Conservation (phyloP, 2,888 invertebrate genomes). For the Eremobia ochroleuca region DNA sequence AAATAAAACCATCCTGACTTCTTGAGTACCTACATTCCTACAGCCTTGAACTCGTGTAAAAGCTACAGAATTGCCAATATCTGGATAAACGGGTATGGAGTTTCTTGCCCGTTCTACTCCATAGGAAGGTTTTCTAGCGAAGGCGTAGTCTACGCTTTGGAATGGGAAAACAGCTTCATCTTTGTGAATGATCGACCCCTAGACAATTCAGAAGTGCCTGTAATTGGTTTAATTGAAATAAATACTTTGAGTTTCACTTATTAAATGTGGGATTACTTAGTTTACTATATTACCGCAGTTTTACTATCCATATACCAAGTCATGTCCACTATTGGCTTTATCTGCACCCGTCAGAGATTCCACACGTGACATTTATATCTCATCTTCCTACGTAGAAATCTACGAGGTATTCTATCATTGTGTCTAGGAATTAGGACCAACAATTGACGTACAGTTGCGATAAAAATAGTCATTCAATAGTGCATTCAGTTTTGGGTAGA, state of each 20-base stretch:
- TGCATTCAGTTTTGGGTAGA: conserved; percentile 27
- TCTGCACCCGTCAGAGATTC: neutral
- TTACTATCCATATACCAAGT: neutral
- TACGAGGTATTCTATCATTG: neutral
- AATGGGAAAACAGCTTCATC: no score
- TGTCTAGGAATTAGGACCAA: conserved; percentile 5
- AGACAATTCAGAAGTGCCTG: no score
- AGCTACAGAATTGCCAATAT: neutral
- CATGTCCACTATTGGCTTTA: no score
- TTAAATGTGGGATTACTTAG: neutral
- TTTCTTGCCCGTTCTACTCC: no score
- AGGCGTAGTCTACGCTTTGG: no score
- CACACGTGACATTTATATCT: no score
- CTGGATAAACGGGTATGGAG: neutral
- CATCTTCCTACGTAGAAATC: neutral
- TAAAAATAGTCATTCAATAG: conserved; percentile 14
- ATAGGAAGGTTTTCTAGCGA: no score
- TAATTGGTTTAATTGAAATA: no score
- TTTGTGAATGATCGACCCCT: no score
- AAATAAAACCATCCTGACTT: neutral
- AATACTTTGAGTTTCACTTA: no score
- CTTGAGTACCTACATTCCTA: no score
- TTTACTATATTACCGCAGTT: neutral
- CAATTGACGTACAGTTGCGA: conserved; percentile 39
- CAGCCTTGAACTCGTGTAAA: neutral